Evolutionary conservation across 2,113 vertebrate species (phyloP).

Genomic region (Syngnathus typhle): DNA sequence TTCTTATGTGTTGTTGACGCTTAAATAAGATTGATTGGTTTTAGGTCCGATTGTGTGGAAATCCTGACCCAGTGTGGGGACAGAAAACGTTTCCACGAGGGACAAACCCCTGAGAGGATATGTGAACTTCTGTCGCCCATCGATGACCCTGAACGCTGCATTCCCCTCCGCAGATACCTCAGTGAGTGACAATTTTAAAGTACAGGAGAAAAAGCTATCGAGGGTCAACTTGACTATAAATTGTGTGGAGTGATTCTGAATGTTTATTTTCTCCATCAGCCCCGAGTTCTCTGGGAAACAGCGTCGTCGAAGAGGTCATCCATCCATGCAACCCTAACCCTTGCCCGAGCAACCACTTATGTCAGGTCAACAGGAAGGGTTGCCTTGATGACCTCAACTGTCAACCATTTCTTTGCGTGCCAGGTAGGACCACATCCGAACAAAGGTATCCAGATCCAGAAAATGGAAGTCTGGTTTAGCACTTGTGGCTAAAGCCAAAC

Average conservation of each 20-base stretch:
- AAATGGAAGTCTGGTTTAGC: too few relatives aligned
- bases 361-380: constrained; percentile 91
- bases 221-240: too few relatives aligned
- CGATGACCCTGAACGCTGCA: constrained; percentile 88
- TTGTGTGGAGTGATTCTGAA: too few relatives aligned
- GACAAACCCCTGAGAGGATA: constrained; percentile 89
- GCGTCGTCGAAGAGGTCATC: constrained; percentile 82
- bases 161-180: constrained; percentile 89
- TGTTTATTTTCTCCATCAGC: constrained; percentile 53
- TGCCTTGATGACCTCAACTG: constrained; percentile 82
- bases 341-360: constrained; percentile 86
- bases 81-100: constrained; percentile 83
- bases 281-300: constrained; percentile 80
- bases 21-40: not conserved
- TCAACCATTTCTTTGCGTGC: constrained; percentile 84
- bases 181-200: constrained; percentile 70
- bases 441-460: too few relatives aligned
- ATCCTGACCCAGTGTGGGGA: constrained; percentile 96
- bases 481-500: too few relatives aligned
- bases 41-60: constrained; percentile 93
- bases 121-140: constrained; percentile 90
- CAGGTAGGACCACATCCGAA: constrained; percentile 67
- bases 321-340: constrained; percentile 98
- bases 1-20: not conserved
- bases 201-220: not conserved